Conservation (phyloP, 2,113 vertebrate genomes). For the Cinclus mexicanus region DNA sequence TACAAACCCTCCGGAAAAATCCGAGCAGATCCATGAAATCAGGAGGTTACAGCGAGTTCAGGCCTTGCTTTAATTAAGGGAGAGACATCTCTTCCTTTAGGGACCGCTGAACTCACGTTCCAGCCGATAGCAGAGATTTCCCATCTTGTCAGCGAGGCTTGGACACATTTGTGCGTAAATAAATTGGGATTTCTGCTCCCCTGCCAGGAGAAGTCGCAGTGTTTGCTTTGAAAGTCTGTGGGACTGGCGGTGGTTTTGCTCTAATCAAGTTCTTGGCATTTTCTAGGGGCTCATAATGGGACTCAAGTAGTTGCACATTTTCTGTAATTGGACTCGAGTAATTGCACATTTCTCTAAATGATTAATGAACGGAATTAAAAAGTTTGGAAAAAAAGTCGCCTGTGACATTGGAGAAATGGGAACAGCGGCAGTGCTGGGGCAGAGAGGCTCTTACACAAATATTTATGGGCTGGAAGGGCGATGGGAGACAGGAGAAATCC, state of each 20-base stretch:
- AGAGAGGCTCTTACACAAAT: not conserved
- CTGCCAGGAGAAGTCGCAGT: slow-evolving; percentile 51
- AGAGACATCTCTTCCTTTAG: slow-evolving; percentile 68
- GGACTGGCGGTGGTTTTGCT: slow-evolving; percentile 49
- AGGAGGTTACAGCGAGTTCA: slow-evolving; percentile 67
- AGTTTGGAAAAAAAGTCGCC: slow-evolving; percentile 1
- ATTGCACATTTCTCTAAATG: slow-evolving; percentile 66
- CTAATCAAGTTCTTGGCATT: slow-evolving; percentile 66
- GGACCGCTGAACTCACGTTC: slow-evolving; percentile 51
- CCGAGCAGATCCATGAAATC: slow-evolving; percentile 22
- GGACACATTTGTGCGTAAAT: slow-evolving; percentile 59
- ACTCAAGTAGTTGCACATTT: slow-evolving; percentile 66
- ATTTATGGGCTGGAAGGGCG: not conserved
- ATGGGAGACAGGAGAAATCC: fast-evolving
- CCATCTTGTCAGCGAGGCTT: slow-evolving; percentile 71
- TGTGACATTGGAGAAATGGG: not conserved
- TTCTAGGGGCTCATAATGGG: slow-evolving; percentile 41
- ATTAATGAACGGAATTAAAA: slow-evolving; percentile 54
- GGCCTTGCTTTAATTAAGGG: slow-evolving; percentile 74
- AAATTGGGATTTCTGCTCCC: slow-evolving; percentile 60
- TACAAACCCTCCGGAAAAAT: slow-evolving; percentile 7
- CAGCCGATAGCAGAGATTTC: slow-evolving; percentile 57
- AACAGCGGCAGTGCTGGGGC: not conserved
- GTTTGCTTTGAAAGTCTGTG: slow-evolving; percentile 48
- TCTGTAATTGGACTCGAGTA: slow-evolving; percentile 55